These are phyloP conservation scores for Scartelaos histophorus DNA, from an alignment of 2,113 vertebrate species.

Conservation along the genomic window DNA sequence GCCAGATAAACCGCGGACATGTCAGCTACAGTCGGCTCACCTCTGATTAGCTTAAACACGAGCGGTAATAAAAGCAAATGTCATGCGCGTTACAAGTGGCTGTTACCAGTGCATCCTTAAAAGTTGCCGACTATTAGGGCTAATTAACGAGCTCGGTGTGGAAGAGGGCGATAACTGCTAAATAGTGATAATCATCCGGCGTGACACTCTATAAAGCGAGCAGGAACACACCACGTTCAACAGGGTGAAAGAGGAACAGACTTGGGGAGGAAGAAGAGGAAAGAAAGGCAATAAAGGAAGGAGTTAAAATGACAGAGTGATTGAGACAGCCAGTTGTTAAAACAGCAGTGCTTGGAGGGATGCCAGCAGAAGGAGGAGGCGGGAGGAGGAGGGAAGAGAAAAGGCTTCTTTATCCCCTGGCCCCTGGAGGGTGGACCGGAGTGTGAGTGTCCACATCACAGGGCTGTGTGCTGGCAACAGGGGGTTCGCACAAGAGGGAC, in stretches of 20 bases:
- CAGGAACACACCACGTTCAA: slow-evolving; percentile 48
- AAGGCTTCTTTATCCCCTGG: slow-evolving; percentile 58
- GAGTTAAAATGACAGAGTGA: slow-evolving; percentile 45
- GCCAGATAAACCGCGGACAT: slow-evolving; percentile 70
- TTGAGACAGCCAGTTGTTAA: slow-evolving; percentile 52
- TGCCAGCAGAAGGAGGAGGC: neutral
- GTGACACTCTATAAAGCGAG: slow-evolving; percentile 71
- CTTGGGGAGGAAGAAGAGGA: slow-evolving; percentile 2
- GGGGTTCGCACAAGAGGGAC: slow-evolving; percentile 54
- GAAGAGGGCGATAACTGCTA: slow-evolving; percentile 64
- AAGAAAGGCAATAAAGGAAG: slow-evolving; percentile 26
- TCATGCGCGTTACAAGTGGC: slow-evolving; percentile 58
- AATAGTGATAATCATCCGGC: slow-evolving; percentile 63
- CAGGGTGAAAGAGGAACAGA: slow-evolving; percentile 13
- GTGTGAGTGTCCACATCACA: slow-evolving; percentile 67
- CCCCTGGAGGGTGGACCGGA: slow-evolving; percentile 64
- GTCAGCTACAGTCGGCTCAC: slow-evolving; percentile 64
- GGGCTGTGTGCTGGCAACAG: slow-evolving; percentile 59
- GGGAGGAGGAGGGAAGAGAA: slow-evolving; percentile 34
- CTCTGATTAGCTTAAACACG: slow-evolving; percentile 60
- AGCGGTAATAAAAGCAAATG: slow-evolving; percentile 38
- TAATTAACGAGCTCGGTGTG: slow-evolving; percentile 76
- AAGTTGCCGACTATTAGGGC: slow-evolving; percentile 73
- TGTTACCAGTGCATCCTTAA: slow-evolving; percentile 61
- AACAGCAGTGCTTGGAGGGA: slow-evolving; percentile 33